phyloP scores from a whole-genome alignment of 2,113 vertebrate genomes.

The Scatophagus argus region DNA sequence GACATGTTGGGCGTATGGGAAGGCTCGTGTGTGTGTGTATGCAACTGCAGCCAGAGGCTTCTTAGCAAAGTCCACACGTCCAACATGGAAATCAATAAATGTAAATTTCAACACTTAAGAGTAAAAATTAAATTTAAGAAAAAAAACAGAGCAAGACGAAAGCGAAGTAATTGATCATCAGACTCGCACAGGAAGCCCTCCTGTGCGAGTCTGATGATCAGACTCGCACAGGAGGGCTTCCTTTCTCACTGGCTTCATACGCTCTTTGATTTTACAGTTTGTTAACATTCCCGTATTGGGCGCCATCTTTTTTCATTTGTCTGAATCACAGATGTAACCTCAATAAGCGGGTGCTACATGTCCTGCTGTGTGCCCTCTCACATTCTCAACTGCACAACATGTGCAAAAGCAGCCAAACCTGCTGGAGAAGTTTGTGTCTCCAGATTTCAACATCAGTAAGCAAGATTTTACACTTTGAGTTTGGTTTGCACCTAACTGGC shows the following conservation, averaged over 20 bases:
- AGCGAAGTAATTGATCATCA: too few relatives aligned
- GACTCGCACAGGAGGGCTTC: neutral
- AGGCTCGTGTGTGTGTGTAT: slow-evolving; percentile 9
- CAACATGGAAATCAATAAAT: neutral
- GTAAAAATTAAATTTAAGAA: too few relatives aligned
- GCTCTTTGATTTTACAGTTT: neutral
- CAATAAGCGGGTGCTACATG: neutral
- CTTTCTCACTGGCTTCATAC: neutral
- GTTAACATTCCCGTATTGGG: neutral
- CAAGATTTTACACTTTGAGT: neutral
- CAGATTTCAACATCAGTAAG: neutral
- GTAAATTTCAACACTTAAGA: neutral
- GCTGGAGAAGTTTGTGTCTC: neutral
- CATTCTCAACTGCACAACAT: too few relatives aligned
- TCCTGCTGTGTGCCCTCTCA: too few relatives aligned
- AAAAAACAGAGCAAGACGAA: too few relatives aligned
- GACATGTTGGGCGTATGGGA: slow-evolving; percentile 16
- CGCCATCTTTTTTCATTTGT: neutral
- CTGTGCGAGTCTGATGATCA: too few relatives aligned
- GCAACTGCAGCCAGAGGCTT: slow-evolving; percentile 67
- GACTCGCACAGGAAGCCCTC: too few relatives aligned
- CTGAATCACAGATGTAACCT: neutral
- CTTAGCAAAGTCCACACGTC: neutral
- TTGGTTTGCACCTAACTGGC: too few relatives aligned
- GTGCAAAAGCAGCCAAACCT: neutral